These are phyloP conservation scores for Drosophila azteca DNA, from an alignment of 1,140 invertebrate species.

Conservation along the genomic window DNA sequence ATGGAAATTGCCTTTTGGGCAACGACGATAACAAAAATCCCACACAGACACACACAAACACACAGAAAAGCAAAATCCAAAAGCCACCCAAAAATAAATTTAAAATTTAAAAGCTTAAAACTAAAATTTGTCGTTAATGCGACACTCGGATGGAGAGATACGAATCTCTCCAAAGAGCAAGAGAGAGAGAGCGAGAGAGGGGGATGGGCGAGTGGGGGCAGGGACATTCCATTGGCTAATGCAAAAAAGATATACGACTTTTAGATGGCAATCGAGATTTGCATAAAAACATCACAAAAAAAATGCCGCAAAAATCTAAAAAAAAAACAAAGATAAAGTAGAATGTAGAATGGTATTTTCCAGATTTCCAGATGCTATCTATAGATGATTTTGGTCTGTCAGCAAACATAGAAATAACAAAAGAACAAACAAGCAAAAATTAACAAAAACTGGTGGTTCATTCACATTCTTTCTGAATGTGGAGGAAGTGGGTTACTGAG, in stretches of 20 bases:
- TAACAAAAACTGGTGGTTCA: conserved; percentile 54
- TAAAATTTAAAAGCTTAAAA: conserved; percentile 77
- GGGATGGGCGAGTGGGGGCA: background rate
- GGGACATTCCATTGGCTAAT: conserved; percentile 27
- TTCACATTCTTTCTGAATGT: background rate
- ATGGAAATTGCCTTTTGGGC: conserved; percentile 68
- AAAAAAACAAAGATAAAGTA: conserved; percentile 1
- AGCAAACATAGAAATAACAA: conserved; percentile 44
- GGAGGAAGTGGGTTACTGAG: too few species aligned
- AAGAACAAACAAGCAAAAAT: conserved; percentile 69
- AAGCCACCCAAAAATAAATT: conserved; percentile 22
- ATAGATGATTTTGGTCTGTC: conserved; percentile 43
- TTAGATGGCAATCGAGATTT: conserved; percentile 33
- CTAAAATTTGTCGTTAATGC: conserved; percentile 80
- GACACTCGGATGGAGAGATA: conserved; percentile 55
- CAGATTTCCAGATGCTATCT: conserved; percentile 30
- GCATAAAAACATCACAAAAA: conserved; percentile 35
- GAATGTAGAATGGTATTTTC: background rate
- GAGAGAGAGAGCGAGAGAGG: conserved; percentile 2
- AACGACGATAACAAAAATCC: conserved; percentile 52
- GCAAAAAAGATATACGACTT: conserved; percentile 52
- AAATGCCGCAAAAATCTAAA: conserved; percentile 9
- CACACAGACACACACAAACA: conserved; percentile 7
- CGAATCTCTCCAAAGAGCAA: conserved; percentile 13
- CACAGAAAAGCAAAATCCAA: background rate